Conservation (phyloP, 2,113 vertebrate genomes). For the Serilophus lunatus region DNA sequence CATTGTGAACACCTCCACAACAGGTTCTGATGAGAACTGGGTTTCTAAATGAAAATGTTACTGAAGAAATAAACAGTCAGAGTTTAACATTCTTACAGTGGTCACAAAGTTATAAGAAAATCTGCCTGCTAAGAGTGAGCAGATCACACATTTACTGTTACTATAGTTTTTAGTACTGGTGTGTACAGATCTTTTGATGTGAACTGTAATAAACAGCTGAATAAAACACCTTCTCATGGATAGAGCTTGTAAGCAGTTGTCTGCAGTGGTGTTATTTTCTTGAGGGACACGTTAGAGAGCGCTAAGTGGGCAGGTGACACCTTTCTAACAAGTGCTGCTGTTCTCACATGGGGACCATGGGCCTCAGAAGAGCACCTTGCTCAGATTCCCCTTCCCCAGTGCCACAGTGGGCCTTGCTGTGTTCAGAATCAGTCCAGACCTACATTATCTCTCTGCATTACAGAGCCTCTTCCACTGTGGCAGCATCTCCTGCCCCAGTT, state of each 20-base stretch:
- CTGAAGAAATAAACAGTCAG: not conserved
- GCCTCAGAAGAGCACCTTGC: not conserved
- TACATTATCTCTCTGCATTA: not conserved
- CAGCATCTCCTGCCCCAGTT: not conserved
- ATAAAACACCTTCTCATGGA: not conserved
- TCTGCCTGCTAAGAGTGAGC: not conserved
- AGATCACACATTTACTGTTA: not conserved
- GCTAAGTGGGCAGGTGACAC: not conserved
- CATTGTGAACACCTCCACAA: not conserved
- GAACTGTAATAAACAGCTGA: not conserved
- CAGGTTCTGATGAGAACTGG: not conserved
- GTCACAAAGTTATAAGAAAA: not conserved
- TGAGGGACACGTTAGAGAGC: not conserved
- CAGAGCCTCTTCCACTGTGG: not conserved
- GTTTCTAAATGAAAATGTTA: not conserved
- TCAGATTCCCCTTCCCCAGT: not conserved
- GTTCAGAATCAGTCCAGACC: not conserved
- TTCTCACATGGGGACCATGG: rapidly evolving
- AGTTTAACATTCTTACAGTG: not conserved
- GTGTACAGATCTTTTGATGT: not conserved
- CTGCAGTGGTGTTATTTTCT: not conserved
- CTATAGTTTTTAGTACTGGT: not conserved
- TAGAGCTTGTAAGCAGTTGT: not conserved
- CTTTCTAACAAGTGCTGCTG: not conserved
- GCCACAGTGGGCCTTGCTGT: rapidly evolving